Conservation (phyloP, 1,140 invertebrate genomes). For the Geopemphigus sp. region DNA sequence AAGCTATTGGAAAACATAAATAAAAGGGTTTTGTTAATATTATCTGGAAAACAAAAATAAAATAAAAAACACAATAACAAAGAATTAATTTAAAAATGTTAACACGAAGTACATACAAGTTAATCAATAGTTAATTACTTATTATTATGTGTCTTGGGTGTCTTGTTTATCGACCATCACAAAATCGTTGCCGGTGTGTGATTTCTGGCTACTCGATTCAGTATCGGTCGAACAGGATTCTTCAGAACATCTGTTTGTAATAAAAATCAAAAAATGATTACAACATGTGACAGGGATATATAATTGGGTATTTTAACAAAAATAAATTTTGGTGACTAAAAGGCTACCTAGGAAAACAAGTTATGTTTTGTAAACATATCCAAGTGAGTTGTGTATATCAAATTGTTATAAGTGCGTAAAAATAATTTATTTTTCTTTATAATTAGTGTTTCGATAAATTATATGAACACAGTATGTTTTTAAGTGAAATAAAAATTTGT, state of each 20-base stretch:
- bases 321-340: no score
- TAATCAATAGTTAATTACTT: neutral
- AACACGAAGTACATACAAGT: neutral
- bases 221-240: constrained; percentile 60
- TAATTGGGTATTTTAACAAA: no score
- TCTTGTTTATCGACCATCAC: constrained; percentile 71
- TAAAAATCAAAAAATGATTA: constrained; percentile 25
- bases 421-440: no score
- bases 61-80: constrained; percentile 10
- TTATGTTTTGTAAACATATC: no score
- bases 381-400: no score
- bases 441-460: no score
- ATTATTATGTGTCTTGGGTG: constrained; percentile 56
- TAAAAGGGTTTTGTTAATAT: constrained; percentile 38
- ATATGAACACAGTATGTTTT: no score
- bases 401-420: no score
- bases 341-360: no score
- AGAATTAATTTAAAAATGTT: constrained; percentile 39
- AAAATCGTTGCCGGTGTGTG: constrained; percentile 76
- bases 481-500: no score
- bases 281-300: no score
- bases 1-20: constrained; percentile 46
- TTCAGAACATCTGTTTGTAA: constrained; percentile 54
- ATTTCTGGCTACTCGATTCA: constrained; percentile 68
- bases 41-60: constrained; percentile 38